Conservation (phyloP, 2,113 vertebrate genomes). For the Gallinago paraguaiae region DNA sequence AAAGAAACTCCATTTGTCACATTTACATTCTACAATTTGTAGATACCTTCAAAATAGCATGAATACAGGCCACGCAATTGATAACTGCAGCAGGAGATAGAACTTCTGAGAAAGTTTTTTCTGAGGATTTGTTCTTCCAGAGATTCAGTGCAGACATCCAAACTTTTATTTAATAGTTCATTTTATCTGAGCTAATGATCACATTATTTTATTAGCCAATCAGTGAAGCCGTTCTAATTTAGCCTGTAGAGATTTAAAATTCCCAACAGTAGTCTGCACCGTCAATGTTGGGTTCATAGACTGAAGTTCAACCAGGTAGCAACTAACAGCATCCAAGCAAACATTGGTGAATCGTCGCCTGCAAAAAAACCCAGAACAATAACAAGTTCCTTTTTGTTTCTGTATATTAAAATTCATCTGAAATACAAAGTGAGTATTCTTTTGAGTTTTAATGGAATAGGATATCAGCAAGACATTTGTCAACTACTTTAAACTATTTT, state of each 20-base stretch:
- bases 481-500: neutral
- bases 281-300: constrained; percentile 85
- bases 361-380: constrained; percentile 1
- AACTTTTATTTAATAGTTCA: constrained; percentile 47
- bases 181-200: neutral
- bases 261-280: constrained; percentile 87
- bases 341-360: constrained; percentile 92
- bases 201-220: constrained; percentile 12
- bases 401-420: neutral
- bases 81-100: neutral
- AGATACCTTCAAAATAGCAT: constrained; percentile 19
- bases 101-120: neutral
- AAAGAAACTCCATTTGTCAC: constrained; percentile 32
- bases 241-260: constrained; percentile 94
- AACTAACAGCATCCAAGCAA: constrained; percentile 93
- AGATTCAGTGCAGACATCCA: neutral
- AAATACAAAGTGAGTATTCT: neutral
- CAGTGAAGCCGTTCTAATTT: constrained; percentile 93
- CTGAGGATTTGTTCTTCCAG: constrained; percentile 16
- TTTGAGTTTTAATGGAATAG: neutral
- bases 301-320: constrained; percentile 95
- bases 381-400: neutral
- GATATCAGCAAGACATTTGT: neutral
- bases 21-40: constrained; percentile 55
- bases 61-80: neutral